Base-by-base conservation (phyloP, 1,140 invertebrate genomes). In the Nephotettix cincticeps region DNA sequence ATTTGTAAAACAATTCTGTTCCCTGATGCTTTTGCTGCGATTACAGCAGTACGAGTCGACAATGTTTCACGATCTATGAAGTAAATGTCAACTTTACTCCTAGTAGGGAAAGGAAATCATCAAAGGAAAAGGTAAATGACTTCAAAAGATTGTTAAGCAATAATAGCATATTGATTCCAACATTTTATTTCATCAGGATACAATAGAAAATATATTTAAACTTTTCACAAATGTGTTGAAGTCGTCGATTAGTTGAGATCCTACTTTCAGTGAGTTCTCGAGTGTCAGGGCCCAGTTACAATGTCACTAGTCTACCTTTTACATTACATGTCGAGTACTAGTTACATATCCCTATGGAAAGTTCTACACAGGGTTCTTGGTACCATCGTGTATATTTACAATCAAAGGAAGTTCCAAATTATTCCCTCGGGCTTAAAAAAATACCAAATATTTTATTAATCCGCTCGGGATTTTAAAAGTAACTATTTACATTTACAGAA, bases 201-300 rank as follows among this genome's bases (percentile, higher is more conserved):
- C 68, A 69, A 69, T 69, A 69, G 68, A 69, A 69, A 69, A 69
- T 69, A 69, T 69, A 69, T 69, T 61, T 47, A 56, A 69, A 69
- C 56, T 58, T 69, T 69, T 61, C 56, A 58, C 68, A 69, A 69
- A 69, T 36, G 47, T 58, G 56, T 32, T 30, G 23, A 56, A 69
- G 47, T 54, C 45, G 32, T 54, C 32, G 28, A 54, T 23, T 69
- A 29, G 19, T 54, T 36, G 14, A 36, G 14, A 14, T 36, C 32
- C 32, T n/a, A 58, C 19, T 58, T 36, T 66, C 45, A 56, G 47
- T 58, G 32, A 27, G 29, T 30, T 56, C n/a, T 69, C n/a, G 21
- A 25, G n/a, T n/a, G 21, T 9, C 28, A 65, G 28, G 30, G 61
- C 19, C 19, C 30, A 65, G 61, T 32, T 30, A 32, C n/a, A 29